phyloP scores from a whole-genome alignment of 2,888 invertebrate species.

The Dusona sp. region DNA sequence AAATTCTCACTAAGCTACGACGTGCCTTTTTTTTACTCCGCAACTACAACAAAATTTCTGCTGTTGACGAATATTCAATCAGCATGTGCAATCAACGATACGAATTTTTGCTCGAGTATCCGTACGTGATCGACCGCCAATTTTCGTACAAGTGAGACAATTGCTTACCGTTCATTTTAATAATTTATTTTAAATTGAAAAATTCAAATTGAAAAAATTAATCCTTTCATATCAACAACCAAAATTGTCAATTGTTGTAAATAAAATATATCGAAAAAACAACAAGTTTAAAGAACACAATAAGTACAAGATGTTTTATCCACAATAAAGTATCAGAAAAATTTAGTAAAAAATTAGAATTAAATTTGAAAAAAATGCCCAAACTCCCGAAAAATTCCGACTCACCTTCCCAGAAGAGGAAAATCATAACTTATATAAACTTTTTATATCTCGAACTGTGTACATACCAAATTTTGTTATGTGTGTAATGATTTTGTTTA shows the following conservation, averaged over 20 bases:
- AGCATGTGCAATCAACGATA: conserved; percentile 33
- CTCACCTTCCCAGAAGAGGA: not conserved
- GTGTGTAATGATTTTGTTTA: not conserved
- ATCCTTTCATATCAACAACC: not conserved
- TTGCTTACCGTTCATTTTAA: not conserved
- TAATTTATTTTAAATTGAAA: not conserved
- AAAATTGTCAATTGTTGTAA: not conserved
- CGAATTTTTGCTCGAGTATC: conserved; percentile 36
- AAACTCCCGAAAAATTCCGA: not conserved
- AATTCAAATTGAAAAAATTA: not conserved
- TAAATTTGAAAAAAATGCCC: not conserved
- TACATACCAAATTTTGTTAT: not conserved
- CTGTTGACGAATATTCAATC: not conserved
- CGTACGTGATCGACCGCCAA: conserved; percentile 30
- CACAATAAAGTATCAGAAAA: not conserved
- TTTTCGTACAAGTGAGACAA: conserved; percentile 29
- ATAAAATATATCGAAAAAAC: not conserved
- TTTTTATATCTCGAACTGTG: not conserved
- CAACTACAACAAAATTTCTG: not conserved
- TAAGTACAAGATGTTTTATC: not conserved
- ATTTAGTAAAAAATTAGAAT: not conserved
- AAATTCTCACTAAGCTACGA: conserved; percentile 13
- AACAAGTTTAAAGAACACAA: too few relatives aligned
- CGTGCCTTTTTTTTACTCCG: not conserved
- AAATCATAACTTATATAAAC: not conserved